Percentiles rank a stretch among this genome's conserved stretches.
phyloP scores from a whole-genome alignment of 2,113 vertebrate species.

The Cinclus cinclus region DNA sequence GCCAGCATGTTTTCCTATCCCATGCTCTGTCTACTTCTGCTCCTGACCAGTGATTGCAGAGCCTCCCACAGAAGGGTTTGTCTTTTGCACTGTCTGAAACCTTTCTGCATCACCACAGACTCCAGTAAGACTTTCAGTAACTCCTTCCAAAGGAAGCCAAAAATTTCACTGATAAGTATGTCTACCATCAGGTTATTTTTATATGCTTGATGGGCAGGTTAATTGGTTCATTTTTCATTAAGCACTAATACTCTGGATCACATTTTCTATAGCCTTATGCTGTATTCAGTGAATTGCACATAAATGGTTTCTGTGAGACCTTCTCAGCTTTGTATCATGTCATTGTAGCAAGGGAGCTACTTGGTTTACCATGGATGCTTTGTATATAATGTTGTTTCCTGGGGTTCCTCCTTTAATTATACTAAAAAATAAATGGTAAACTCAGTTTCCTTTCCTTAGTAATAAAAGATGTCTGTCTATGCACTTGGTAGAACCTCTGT shows the following conservation, averaged over 20 bases:
- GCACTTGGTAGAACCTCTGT: neutral
- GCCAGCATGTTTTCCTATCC: neutral
- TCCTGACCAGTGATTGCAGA: neutral
- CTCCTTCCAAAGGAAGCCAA: neutral
- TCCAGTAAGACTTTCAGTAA: neutral
- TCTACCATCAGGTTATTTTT: neutral
- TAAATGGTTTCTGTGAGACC: constrained; percentile 52
- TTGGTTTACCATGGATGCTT: constrained; percentile 15
- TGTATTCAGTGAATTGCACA: constrained; percentile 23
- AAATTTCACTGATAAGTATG: neutral
- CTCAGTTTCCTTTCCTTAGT: neutral
- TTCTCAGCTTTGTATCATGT: neutral
- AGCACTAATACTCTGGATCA: neutral
- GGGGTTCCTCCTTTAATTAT: neutral
- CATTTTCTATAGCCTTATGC: neutral
- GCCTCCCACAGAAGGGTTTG: neutral
- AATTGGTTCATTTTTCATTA: neutral
- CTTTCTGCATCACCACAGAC: neutral
- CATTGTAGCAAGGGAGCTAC: constrained; percentile 4
- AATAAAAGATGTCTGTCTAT: neutral
- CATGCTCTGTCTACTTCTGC: neutral
- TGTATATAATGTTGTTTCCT: neutral
- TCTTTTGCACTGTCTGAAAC: neutral
- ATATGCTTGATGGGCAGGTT: neutral
- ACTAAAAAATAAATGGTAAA: neutral